These are phyloP conservation scores for Turnix velox DNA, from an alignment of 2,113 vertebrate genomes.

Conservation along the genomic window DNA sequence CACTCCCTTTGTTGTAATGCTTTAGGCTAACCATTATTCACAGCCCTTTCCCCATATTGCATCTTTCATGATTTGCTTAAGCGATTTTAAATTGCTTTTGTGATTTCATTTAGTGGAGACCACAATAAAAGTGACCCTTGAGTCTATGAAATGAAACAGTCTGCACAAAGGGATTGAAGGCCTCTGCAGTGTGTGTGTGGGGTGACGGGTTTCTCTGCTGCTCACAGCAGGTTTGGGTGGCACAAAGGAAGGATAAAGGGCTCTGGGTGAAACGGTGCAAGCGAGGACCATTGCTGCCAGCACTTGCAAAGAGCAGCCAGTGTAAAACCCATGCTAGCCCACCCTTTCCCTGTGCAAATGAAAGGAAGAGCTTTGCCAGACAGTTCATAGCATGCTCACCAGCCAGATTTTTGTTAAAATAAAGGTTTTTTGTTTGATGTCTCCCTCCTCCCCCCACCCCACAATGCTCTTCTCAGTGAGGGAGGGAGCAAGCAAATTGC, in stretches of 20 bases:
- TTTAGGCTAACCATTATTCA: constrained; percentile 73
- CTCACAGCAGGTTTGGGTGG: neutral
- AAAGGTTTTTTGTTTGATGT: neutral
- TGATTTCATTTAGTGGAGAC: constrained; percentile 55
- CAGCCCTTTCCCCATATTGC: constrained; percentile 52
- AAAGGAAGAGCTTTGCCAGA: neutral
- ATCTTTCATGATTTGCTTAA: constrained; percentile 60
- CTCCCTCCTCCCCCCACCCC: neutral
- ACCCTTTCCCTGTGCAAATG: neutral
- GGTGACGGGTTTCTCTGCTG: constrained; percentile 1
- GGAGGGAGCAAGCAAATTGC: neutral
- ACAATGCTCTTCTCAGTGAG: neutral
- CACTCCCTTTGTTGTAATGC: constrained; percentile 67
- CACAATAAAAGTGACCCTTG: constrained; percentile 70
- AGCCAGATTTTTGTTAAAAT: neutral
- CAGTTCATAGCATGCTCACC: neutral
- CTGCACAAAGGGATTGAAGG: constrained; percentile 53
- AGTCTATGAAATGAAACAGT: constrained; percentile 71
- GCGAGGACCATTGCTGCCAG: neutral
- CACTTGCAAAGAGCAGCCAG: neutral
- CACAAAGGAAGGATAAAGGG: constrained; percentile 28
- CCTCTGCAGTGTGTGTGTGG: constrained; percentile 17
- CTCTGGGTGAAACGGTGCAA: neutral
- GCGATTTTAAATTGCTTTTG: constrained; percentile 67
- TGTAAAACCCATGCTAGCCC: neutral